Evolutionary conservation across 2,113 vertebrate species (phyloP).

Genomic region (Oriolus oriolus): DNA sequence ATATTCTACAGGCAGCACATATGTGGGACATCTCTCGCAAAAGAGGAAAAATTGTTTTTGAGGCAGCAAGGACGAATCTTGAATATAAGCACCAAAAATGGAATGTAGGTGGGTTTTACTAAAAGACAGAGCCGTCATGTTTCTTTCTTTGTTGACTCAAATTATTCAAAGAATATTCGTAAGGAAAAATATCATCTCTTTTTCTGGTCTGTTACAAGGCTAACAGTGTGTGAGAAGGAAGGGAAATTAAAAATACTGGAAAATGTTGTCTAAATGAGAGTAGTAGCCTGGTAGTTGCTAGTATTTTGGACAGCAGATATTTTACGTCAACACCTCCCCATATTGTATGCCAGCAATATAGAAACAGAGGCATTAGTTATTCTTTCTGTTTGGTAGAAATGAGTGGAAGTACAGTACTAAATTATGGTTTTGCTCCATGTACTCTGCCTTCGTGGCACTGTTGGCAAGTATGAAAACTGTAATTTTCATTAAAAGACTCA

Average conservation of each 20-base stretch:
- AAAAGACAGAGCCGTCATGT: neutral
- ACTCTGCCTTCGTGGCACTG: neutral
- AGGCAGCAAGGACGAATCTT: neutral
- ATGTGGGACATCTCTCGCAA: neutral
- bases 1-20: neutral
- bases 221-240: neutral
- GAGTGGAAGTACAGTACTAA: neutral
- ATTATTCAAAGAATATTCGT: neutral
- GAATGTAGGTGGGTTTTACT: neutral
- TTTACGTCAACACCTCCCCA: neutral
- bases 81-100: neutral
- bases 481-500: conserved; percentile 68
- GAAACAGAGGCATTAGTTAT: neutral
- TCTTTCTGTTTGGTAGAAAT: neutral
- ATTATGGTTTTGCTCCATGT: conserved; percentile 29
- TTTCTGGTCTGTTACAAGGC: neutral
- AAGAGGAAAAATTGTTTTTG: neutral
- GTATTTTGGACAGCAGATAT: neutral
- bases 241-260: neutral
- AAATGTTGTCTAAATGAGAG: neutral
- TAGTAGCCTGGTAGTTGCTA: neutral
- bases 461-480: conserved; percentile 54
- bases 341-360: neutral
- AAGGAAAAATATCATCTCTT: neutral
- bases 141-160: neutral